A percentile compares a stretch with the other conserved stretches of the same genome.
Conservation (phyloP, 2,797 vertebrate genomes). For the Aplochiton taeniatus region DNA sequence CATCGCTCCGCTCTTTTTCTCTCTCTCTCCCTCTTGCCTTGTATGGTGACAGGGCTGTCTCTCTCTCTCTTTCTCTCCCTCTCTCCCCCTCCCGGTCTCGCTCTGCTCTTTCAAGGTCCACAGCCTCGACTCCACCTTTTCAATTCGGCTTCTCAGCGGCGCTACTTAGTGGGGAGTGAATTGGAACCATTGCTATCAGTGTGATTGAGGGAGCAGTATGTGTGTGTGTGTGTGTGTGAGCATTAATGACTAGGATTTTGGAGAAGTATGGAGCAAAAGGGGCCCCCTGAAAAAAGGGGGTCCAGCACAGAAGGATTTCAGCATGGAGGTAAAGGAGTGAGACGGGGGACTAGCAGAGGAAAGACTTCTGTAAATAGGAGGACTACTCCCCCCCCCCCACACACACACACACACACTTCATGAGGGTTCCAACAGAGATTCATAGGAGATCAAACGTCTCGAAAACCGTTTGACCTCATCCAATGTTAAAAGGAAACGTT, state of each 20-base stretch:
- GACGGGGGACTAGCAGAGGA: constrained; percentile 48
- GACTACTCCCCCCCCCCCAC: constrained; percentile 12
- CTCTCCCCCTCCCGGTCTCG: constrained; percentile 30
- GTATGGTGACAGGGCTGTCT: constrained; percentile 2
- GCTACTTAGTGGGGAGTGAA: constrained; percentile 79
- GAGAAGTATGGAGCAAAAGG: constrained; percentile 70
- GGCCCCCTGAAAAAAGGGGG: constrained; percentile 63
- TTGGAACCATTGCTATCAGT: constrained; percentile 80
- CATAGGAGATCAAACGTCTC: not conserved
- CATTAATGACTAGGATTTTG: constrained; percentile 70
- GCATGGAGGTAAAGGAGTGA: constrained; percentile 55
- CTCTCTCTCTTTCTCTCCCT: not conserved
- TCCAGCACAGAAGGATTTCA: constrained; percentile 64
- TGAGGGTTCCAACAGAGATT: constrained; percentile 19
- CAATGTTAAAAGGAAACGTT: constrained; percentile 33
- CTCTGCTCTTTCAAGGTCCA: constrained; percentile 76
- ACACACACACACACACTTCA: constrained; percentile 5
- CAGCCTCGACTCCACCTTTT: constrained; percentile 77
- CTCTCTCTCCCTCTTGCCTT: not conserved
- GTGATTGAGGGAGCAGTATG: constrained; percentile 60
- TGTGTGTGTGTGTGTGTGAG: constrained; percentile 11
- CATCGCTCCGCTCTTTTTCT: not conserved
- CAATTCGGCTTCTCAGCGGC: constrained; percentile 75
- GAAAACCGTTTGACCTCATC: not conserved
- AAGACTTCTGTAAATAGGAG: constrained; percentile 28